Base-by-base conservation (phyloP, 2,797 vertebrate genomes). In the Paedocypris micromegethes region DNA sequence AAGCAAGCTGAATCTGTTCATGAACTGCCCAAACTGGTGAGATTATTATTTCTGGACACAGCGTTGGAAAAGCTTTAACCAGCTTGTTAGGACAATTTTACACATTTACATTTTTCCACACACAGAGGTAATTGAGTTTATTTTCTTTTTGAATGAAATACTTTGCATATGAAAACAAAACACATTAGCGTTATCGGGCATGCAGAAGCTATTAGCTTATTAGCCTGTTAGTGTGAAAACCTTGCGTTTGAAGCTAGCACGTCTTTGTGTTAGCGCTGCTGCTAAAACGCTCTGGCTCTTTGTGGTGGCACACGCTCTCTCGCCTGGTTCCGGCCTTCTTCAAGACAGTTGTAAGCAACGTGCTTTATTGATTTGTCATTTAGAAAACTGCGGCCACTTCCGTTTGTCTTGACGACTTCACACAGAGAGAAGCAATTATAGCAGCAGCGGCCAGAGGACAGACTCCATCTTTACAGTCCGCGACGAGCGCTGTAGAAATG, bases 331-430 rank as follows among this genome's bases (percentile, higher is more conserved):
- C 57, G 37, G 5, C 57, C 6, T 6, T 56, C 38, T 63, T 60
- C 58, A 63, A 61, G 62, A 56, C 68, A 62, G 72, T 42, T 72
- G 63, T 72, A 70, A 66, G 57, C 61, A 72, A 74, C 72, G 64
- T 60, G 48, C 61, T 69, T 72, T 77, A 77, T 77, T 72, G 75
- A 77, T 77, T 77, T 72, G 75, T 77, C 69, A 77, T 72, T 72
- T 72, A 60, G 70, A 77, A 74, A 77, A 66, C 53, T 59, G 50
- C 48, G 59, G 44, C 48, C 44, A n/a, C 65, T 66, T 67, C 69
- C 64, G 69, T 77, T 74, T 64, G 60, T 74, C 69, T 72, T 60
- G 49, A 62, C 66, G 69, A 50, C 56, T 48, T 62, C 64, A 50
- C 72, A 74, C 51, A 60, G 53, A 64, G 65, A 52, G 58, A 65